Percentiles rank a stretch among this genome's conserved stretches.
Conservation (phyloP, 1,140 invertebrate species). For the Triops cancriformis region DNA sequence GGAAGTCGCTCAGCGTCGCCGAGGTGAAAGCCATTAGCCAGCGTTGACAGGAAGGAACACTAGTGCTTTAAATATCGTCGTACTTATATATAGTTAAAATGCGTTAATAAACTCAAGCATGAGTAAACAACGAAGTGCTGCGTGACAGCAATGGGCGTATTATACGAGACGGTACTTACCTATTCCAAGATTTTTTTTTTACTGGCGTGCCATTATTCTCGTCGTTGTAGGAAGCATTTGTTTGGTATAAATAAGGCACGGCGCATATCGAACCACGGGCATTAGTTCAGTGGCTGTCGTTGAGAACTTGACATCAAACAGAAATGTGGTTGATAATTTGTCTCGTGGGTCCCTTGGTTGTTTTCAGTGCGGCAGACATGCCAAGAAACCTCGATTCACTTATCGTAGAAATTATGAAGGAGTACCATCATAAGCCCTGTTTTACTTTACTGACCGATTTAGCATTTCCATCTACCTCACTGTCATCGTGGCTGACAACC, state of each 20-base stretch:
- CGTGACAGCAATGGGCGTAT: too few relatives aligned
- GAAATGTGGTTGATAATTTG: not conserved
- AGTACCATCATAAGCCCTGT: not conserved
- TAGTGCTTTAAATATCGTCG: not conserved
- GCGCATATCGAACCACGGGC: too few relatives aligned
- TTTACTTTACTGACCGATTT: not conserved
- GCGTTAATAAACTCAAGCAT: too few relatives aligned
- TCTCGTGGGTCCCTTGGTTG: not conserved
- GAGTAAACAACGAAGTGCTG: too few relatives aligned
- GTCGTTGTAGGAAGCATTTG: too few relatives aligned
- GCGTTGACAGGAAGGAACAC: conserved; percentile 25
- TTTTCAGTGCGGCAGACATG: not conserved
- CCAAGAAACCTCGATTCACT: not conserved
- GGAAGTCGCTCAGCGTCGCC: not conserved
- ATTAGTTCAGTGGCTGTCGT: too few relatives aligned
- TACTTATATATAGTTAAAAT: too few relatives aligned
- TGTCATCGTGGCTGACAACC: not conserved
- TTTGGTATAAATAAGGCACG: too few relatives aligned
- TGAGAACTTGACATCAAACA: not conserved
- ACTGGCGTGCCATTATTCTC: too few relatives aligned
- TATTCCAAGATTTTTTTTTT: too few relatives aligned
- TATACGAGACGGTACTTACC: too few relatives aligned
- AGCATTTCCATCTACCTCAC: not conserved
- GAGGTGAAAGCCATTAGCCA: conserved; percentile 39
- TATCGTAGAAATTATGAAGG: not conserved